Base-by-base conservation (phyloP, 2,888 invertebrate species). In the Luperina nickerlii region DNA sequence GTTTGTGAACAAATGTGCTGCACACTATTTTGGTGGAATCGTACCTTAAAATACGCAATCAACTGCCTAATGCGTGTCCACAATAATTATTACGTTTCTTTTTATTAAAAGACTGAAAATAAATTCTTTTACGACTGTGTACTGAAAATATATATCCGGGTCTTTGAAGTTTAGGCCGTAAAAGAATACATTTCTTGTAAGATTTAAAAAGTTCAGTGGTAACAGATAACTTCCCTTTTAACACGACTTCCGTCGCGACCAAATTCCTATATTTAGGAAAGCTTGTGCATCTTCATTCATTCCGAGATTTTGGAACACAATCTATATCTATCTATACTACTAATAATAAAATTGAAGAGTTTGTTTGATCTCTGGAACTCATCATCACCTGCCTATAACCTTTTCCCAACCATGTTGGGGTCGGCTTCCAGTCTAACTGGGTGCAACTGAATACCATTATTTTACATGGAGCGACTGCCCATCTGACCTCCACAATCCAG, bases 221-320 rank as follows among this genome's bases (percentile, higher is more conserved):
- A 79, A 85, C 66, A 54, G 79, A 77, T 83, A 32, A 65, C 72
- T 86, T 86, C 86, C 86, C 32, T 13, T 79, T 63, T 45, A 60
- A 65, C 18, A 2, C 27, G 24, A 76, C 51, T 79, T 79, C 83
- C 79, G 62, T 79, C 18, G 42, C 24, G 4, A 48, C 48, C 1
- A 7, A 32, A 54, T 32, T 54, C 13, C 38, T 77, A 62, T 74
- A 51, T 79, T 74, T 51, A 77, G 32, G 48, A 18, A 68, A 45
- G 15, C 3, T 75, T 27, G 15, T 65, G 32, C 11, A 27, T 32
- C 60, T 66, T 57, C 57, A 24, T n/a, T 57, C 57, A 45, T 79
- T 82, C 57, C 9, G 20, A 45, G 13, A 42, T 45, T 7, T 60
- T 15, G 1, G 15, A 71, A 27, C 20, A n/a, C 9, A 20, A 0